Evolutionary conservation across 2,113 vertebrate species (phyloP).

Genomic region (Lepidothrix coronata): DNA sequence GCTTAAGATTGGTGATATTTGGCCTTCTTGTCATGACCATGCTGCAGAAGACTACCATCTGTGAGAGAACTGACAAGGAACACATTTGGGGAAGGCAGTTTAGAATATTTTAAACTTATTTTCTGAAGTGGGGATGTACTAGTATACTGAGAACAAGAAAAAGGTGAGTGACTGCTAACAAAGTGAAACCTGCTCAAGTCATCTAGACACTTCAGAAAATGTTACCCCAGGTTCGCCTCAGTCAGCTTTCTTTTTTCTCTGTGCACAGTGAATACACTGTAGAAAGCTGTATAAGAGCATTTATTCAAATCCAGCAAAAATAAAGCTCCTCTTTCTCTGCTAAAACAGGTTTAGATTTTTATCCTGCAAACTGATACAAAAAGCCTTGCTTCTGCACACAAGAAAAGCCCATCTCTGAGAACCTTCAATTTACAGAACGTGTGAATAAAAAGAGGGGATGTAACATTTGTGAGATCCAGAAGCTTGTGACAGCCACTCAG

Average conservation of each 20-base stretch:
- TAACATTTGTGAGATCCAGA: conserved; percentile 58
- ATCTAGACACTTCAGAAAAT: background rate
- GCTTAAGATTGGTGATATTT: background rate
- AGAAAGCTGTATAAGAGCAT: background rate
- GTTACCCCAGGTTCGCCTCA: background rate
- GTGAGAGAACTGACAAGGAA: background rate
- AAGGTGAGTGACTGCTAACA: background rate
- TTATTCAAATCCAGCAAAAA: conserved; percentile 19
- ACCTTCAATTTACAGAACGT: background rate
- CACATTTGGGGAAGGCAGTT: background rate
- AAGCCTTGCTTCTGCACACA: background rate
- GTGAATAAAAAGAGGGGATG: conserved; percentile 43
- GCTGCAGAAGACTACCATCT: background rate
- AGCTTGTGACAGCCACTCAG: conserved; percentile 53
- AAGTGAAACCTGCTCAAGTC: background rate
- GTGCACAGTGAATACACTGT: background rate
- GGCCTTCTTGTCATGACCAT: background rate
- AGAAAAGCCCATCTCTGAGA: background rate
- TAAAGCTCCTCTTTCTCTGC: background rate
- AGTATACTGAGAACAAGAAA: background rate
- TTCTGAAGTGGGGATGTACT: background rate
- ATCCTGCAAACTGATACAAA: background rate
- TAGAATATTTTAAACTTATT: background rate
- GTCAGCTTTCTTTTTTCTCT: background rate
- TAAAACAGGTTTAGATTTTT: background rate